Evolutionary conservation across 1,140 invertebrate species (phyloP).

Genomic region (Megalopta genalis): DNA sequence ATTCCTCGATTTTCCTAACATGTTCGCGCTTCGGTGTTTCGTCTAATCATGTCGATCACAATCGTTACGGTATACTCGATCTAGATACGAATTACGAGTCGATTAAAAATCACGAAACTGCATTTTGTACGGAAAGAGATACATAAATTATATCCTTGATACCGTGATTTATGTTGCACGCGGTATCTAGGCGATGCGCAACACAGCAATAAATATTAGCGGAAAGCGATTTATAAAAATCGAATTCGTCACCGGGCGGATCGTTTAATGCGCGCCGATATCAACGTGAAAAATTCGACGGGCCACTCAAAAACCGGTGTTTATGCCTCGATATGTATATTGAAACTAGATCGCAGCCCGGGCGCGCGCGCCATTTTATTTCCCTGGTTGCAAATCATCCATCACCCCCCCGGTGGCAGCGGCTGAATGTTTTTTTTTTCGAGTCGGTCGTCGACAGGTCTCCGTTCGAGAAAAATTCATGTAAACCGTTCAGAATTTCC

Average conservation of each 20-base stretch:
- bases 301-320: not conserved
- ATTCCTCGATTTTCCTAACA: too few relatives aligned
- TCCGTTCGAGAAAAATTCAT: conserved; percentile 37
- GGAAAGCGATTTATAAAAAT: not conserved
- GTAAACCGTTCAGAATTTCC: conserved; percentile 45
- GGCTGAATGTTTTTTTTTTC: not conserved
- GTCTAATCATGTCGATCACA: too few relatives aligned
- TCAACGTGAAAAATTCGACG: not conserved
- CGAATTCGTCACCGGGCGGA: not conserved
- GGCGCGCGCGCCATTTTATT: not conserved
- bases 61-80: too few relatives aligned
- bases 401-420: not conserved
- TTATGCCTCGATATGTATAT: not conserved
- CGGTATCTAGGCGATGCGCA: too few relatives aligned
- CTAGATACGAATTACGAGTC: too few relatives aligned
- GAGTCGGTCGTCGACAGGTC: conserved; percentile 2
- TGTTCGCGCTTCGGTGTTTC: too few relatives aligned
- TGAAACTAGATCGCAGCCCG: not conserved
- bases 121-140: too few relatives aligned
- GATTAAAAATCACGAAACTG: too few relatives aligned
- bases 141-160: too few relatives aligned
- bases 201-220: too few relatives aligned
- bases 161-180: too few relatives aligned
- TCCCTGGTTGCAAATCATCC: not conserved
- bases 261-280: not conserved